Evolutionary conservation across 2,113 vertebrate genomes (phyloP).

Genomic region (Alexandromys fortis): DNA sequence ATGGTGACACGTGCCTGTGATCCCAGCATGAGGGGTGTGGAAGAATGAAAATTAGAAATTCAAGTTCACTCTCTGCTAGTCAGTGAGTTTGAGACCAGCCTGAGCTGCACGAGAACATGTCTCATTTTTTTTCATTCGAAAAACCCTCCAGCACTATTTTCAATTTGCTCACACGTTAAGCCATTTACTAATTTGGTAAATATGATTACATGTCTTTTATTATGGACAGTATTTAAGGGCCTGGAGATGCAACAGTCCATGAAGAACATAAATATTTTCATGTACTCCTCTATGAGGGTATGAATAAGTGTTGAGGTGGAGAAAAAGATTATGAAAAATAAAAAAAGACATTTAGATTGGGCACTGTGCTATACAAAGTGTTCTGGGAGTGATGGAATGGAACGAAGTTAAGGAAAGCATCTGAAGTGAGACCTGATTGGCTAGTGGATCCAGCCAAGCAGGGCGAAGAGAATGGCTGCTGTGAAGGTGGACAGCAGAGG

Average conservation of each 20-base stretch:
- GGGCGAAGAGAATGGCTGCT: background rate
- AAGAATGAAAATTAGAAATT: background rate
- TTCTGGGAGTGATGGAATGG: background rate
- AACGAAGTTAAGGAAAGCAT: background rate
- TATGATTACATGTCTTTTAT: background rate
- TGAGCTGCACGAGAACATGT: background rate
- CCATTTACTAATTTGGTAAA: background rate
- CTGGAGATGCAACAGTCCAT: background rate
- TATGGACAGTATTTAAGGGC: background rate
- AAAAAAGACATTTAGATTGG: background rate
- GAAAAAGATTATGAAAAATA: background rate
- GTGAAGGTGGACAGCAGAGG: background rate
- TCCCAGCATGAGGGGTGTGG: background rate
- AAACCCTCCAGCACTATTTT: background rate
- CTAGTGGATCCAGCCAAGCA: background rate
- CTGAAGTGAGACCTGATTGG: background rate
- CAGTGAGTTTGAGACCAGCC: background rate
- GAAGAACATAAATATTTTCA: background rate
- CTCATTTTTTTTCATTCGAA: background rate
- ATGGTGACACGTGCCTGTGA: background rate
- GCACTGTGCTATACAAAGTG: background rate
- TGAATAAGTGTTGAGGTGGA: background rate
- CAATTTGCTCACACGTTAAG: background rate
- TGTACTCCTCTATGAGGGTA: background rate
- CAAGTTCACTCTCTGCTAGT: background rate